These are phyloP conservation scores for Aptenodytes patagonicus DNA, from an alignment of 2,113 vertebrate species.

Conservation along the genomic window DNA sequence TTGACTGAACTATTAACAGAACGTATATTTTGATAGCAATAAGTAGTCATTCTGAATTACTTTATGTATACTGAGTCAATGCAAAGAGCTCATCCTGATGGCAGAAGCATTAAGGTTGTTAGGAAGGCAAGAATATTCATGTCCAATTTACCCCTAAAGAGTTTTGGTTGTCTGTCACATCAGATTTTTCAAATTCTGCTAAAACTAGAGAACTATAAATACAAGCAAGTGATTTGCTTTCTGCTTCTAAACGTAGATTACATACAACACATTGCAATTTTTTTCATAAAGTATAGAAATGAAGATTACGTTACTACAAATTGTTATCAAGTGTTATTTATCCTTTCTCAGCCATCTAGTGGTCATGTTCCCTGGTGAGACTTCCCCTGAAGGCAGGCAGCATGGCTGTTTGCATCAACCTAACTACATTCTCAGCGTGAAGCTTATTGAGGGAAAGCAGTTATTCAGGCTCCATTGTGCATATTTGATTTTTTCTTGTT, in stretches of 20 bases:
- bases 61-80: background rate
- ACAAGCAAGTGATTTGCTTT: background rate
- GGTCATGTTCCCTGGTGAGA: fast-evolving
- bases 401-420: background rate
- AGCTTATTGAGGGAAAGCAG: background rate
- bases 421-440: background rate
- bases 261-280: background rate
- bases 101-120: background rate
- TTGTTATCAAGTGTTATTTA: background rate
- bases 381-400: background rate
- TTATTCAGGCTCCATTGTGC: background rate
- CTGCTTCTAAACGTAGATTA: background rate
- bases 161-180: background rate
- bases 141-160: background rate
- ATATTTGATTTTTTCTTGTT: background rate
- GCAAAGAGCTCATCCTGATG: background rate
- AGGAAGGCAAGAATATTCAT: background rate
- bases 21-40: background rate
- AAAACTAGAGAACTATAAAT: background rate
- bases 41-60: background rate
- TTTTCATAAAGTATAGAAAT: background rate
- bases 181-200: background rate
- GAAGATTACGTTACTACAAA: background rate
- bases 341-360: background rate
- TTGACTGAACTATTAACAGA: background rate